phyloP scores from a whole-genome alignment of 2,888 invertebrate genomes.

The Catocala fraxini region DNA sequence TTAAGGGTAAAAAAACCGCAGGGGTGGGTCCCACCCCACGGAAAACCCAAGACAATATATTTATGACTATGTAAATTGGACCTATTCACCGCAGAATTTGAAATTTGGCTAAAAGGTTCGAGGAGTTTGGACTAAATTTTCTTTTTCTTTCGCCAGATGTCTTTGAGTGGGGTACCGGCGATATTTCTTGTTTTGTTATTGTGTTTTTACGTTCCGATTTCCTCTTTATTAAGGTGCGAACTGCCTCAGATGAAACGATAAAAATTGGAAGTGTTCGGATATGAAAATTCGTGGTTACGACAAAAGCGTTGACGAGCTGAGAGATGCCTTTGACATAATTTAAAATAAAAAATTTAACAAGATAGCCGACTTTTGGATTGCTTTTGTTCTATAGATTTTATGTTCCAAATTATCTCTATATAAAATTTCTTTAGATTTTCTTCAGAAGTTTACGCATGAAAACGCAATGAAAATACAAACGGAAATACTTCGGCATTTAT shows the following conservation, averaged over 20 bases:
- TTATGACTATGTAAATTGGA: constrained; percentile 87
- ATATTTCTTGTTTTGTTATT: constrained; percentile 47
- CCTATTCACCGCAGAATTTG: constrained; percentile 70
- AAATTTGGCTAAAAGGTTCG: constrained; percentile 67
- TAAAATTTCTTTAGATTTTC: no score
- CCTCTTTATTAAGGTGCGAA: constrained; percentile 45
- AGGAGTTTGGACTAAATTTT: constrained; percentile 57
- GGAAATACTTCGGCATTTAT: no score
- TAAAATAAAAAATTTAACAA: no score
- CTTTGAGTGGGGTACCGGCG: constrained; percentile 55
- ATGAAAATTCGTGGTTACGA: constrained; percentile 1
- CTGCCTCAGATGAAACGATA: constrained; percentile 37
- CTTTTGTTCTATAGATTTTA: no score
- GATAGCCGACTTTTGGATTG: no score
- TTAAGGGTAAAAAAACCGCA: constrained; percentile 72
- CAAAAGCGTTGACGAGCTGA: neutral
- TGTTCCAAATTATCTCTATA: no score
- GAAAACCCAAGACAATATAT: constrained; percentile 72
- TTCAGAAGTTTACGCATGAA: no score
- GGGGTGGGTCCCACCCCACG: constrained; percentile 69
- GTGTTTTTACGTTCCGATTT: constrained; percentile 32
- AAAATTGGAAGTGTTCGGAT: constrained; percentile 25
- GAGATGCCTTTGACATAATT: neutral
- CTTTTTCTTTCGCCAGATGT: constrained; percentile 67
- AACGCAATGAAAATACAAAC: no score